phyloP scores from a whole-genome alignment of 2,113 vertebrate species.

The Tachysurus vachellii region DNA sequence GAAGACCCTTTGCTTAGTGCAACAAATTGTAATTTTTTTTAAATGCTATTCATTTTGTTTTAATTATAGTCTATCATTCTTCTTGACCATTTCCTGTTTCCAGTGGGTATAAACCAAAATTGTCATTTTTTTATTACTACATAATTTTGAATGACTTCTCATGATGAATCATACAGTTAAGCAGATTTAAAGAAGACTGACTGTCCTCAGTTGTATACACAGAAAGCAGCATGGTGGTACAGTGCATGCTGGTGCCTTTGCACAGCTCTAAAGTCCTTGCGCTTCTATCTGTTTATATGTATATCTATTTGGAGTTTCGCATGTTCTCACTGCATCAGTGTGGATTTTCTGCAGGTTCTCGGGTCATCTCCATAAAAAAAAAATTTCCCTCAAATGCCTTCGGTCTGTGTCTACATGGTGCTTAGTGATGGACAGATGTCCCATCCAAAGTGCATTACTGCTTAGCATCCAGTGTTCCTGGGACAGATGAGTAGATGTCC shows the following conservation, averaged over 20 bases:
- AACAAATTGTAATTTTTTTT: neutral
- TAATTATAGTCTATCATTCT: neutral
- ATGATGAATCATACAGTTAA: neutral
- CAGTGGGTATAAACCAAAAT: neutral
- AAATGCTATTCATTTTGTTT: neutral
- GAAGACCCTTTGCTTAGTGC: neutral
- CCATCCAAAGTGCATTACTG: neutral
- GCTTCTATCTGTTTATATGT: neutral
- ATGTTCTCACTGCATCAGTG: neutral
- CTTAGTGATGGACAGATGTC: neutral
- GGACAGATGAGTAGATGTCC: neutral
- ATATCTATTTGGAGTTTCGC: neutral
- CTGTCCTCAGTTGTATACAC: neutral
- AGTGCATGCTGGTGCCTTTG: neutral
- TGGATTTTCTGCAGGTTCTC: neutral
- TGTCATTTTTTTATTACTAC: neutral
- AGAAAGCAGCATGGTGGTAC: neutral
- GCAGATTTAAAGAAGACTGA: neutral
- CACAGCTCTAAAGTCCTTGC: neutral
- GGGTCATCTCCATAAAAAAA: neutral
- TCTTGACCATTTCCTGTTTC: neutral
- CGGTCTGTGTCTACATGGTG: neutral
- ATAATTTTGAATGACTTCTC: neutral
- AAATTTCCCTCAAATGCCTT: neutral
- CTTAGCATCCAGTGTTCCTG: neutral